A percentile compares a stretch with the other conserved stretches of the same genome.
Evolutionary conservation across 2,888 invertebrate species (phyloP).

Genomic region (Cosmia trapezina): DNA sequence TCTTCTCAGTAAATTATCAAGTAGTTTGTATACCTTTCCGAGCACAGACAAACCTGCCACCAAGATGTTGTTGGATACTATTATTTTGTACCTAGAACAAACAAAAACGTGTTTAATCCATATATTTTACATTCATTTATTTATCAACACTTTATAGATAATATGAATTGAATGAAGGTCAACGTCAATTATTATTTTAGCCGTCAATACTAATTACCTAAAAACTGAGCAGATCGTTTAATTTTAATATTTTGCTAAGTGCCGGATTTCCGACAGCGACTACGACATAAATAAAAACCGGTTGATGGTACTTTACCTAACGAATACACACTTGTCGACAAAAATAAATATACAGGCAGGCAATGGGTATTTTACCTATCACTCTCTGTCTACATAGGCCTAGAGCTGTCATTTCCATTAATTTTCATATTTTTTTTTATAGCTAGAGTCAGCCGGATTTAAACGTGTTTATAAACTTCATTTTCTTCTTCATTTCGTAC

Average conservation of each 20-base stretch:
- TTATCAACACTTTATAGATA: background rate
- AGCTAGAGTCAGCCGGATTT: background rate
- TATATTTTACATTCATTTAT: background rate
- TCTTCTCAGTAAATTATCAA: background rate
- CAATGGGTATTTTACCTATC: slow-evolving; percentile 13
- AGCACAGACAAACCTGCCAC: background rate
- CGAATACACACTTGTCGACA: slow-evolving; percentile 18
- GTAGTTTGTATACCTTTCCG: background rate
- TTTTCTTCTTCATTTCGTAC: no score
- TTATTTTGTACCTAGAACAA: slow-evolving; percentile 28
- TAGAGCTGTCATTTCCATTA: slow-evolving; percentile 21
- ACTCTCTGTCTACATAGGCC: background rate
- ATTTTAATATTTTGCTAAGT: slow-evolving; percentile 31
- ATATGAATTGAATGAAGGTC: slow-evolving; percentile 12
- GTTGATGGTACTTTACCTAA: slow-evolving; percentile 25
- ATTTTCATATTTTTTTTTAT: slow-evolving; percentile 11
- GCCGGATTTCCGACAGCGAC: slow-evolving; percentile 52
- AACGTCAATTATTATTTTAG: background rate
- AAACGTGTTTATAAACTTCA: background rate
- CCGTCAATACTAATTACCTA: background rate
- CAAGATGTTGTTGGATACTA: background rate
- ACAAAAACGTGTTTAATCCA: slow-evolving; percentile 3
- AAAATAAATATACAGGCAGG: slow-evolving; percentile 16
- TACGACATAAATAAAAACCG: slow-evolving; percentile 44
- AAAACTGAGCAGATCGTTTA: background rate